Evolutionary conservation across 1,140 invertebrate genomes (phyloP).

Genomic region (Samia ricini): DNA sequence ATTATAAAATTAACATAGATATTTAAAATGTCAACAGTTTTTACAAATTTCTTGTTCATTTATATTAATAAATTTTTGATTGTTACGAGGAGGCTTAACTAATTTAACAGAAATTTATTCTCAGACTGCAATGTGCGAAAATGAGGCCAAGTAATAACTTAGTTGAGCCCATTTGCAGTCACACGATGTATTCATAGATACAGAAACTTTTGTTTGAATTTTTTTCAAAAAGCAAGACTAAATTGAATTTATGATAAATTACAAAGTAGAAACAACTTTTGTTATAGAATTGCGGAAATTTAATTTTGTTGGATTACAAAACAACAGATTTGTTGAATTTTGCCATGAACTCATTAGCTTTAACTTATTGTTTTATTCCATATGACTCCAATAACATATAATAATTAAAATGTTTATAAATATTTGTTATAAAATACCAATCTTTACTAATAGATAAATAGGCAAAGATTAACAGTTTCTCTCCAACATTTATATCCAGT

Average conservation of each 20-base stretch:
- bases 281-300: not conserved
- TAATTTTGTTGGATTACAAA: not conserved
- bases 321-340: not conserved
- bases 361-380: no score
- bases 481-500: no score
- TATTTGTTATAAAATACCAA: no score
- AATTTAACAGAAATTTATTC: constrained; percentile 1
- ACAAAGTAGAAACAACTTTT: not conserved
- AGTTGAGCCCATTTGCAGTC: not conserved
- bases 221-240: not conserved
- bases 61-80: not conserved
- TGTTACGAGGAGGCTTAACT: not conserved
- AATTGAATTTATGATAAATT: not conserved
- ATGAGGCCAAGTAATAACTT: constrained; percentile 3
- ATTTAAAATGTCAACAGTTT: no score
- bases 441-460: no score
- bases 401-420: no score
- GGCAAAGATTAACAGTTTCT: no score
- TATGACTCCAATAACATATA: no score
- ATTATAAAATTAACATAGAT: no score
- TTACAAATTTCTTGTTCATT: not conserved
- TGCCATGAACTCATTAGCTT: not conserved
- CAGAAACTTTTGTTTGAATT: not conserved
- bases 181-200: not conserved
- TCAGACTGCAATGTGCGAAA: not conserved